Base-by-base conservation (phyloP, 2,888 invertebrate species). In the Galerucella nymphaeae region DNA sequence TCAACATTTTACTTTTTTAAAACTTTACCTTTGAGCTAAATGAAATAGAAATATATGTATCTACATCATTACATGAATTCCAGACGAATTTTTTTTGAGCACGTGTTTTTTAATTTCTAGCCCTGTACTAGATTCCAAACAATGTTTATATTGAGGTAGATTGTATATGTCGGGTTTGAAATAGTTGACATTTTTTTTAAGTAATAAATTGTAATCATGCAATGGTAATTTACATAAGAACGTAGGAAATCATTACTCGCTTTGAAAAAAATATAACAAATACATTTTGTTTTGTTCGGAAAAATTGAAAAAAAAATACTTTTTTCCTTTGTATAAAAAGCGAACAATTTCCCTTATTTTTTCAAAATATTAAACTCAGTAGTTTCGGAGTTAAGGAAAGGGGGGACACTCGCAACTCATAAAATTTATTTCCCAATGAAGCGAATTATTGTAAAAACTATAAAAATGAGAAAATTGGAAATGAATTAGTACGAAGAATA, bases 61-160 rank as follows among this genome's bases (percentile, higher is more conserved):
- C 6, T 16, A 53, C 8, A 18, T 6, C 6, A 53, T 18, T 18
- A 18, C 2, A 53, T 1, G 2, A 1, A 53, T 16, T 53, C 16
- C 18, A 2, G n/a, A 53, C 18, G 9, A 3, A 16, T 16, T 10
- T 8, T 30, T 30, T 30, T 30, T 4, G 30, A 8, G 30, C 6
- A 30, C 8, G 30, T 30, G 30, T 30, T 8, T 30, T 30, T 2
- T 4, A 53, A 53, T 18, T 53, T 1, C 10, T 18, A 18, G 2
- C 53, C 53, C 53, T 53, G 53, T 53, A 53, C 53, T 53, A 53
- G 53, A 53, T 53, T 53, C 16, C 18, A 16, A 18, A 53, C 53
- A 53, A 53, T 53, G 53, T 45, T 53, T 18, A 53, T 6, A 53
- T 53, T 16, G 9, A 18, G 18, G 53, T 53, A 53, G 18, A 53